Evolutionary conservation across 2,113 vertebrate species (phyloP).

Genomic region (Rhinolophus ferrumequinum): DNA sequence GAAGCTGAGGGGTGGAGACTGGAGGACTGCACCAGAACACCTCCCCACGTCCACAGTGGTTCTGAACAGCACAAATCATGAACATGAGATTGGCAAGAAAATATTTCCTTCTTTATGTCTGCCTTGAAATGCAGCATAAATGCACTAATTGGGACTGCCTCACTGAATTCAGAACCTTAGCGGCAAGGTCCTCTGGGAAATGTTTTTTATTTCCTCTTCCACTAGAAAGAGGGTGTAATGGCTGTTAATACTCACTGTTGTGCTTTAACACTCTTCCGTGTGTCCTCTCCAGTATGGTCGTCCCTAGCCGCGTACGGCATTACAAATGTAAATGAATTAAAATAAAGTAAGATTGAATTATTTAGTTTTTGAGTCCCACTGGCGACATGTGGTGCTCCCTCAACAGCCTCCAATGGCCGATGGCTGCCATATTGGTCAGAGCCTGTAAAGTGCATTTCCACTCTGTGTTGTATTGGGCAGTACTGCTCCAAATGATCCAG

Average conservation of each 20-base stretch:
- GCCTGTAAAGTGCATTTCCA: no score
- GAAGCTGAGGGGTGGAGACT: not conserved
- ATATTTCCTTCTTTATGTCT: not conserved
- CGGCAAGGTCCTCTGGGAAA: no score
- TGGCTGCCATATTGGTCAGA: accelerated
- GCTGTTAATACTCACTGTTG: accelerated
- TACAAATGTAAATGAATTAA: no score
- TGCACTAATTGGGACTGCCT: accelerated
- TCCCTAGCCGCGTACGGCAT: no score
- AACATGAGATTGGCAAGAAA: not conserved
- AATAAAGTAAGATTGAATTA: not conserved
- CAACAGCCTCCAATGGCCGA: accelerated
- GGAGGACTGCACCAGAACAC: not conserved
- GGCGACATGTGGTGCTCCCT: no score
- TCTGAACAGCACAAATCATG: not conserved
- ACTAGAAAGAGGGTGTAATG: accelerated
- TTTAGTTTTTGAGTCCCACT: not conserved
- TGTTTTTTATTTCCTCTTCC: not conserved
- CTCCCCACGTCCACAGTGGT: not conserved
- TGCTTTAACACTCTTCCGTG: not conserved
- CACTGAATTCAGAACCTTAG: accelerated
- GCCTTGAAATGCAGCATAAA: accelerated
- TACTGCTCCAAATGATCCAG: accelerated
- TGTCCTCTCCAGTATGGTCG: not conserved
- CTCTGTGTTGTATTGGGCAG: accelerated